Conservation (phyloP, 2,797 vertebrate species). For the Microctenopoma stevenorrisi region DNA sequence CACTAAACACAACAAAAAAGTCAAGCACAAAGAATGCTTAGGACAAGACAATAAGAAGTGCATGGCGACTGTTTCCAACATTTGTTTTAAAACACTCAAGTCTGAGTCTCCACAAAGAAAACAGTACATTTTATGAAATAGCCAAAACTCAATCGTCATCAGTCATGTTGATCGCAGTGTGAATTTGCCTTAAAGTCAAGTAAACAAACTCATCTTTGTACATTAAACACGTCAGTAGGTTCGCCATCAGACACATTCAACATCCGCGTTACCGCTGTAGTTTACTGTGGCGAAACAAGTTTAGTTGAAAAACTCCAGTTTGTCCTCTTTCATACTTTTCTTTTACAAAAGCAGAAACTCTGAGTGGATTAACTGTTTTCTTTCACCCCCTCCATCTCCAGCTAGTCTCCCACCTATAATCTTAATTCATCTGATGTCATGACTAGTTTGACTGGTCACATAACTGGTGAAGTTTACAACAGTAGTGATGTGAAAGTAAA, state of each 20-base stretch:
- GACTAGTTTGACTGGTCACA: conserved; percentile 50
- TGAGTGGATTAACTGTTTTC: conserved; percentile 55
- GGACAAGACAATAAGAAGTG: no score
- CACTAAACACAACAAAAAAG: no score
- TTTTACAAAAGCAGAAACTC: conserved; percentile 47
- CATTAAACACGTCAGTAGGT: neutral
- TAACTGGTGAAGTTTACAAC: conserved; percentile 25
- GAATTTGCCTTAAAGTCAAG: neutral
- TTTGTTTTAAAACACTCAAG: no score
- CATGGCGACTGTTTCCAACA: no score
- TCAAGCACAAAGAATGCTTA: no score
- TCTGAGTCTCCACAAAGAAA: no score
- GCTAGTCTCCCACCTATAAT: conserved; percentile 57
- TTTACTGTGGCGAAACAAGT: neutral
- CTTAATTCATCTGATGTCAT: conserved; percentile 55
- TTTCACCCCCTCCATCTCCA: conserved; percentile 64
- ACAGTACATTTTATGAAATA: no score
- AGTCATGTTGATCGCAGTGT: conserved; percentile 8
- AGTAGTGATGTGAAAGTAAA: conserved; percentile 32
- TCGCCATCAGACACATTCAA: no score
- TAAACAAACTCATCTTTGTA: neutral
- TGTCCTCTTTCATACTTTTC: conserved; percentile 11
- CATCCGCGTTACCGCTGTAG: neutral
- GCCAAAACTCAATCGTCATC: no score
- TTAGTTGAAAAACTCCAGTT: neutral